Evolutionary conservation across 2,888 invertebrate species (phyloP).

Genomic region (Brenthis hecate): DNA sequence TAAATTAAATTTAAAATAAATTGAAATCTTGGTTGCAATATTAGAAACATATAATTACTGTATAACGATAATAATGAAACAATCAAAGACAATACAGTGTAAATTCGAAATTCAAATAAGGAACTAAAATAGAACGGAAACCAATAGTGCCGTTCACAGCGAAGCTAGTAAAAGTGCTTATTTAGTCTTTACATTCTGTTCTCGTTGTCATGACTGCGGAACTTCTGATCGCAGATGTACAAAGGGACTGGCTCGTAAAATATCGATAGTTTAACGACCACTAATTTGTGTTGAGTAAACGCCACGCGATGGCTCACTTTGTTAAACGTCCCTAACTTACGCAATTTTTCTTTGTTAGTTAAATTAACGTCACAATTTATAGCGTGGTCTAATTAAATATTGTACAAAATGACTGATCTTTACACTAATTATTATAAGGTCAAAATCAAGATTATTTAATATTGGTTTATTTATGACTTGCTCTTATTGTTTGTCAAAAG

Average conservation of each 20-base stretch:
- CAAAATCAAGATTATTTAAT: too few relatives aligned
- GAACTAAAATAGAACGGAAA: neutral
- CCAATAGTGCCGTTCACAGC: conserved; percentile 14
- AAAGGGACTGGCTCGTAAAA: conserved; percentile 37
- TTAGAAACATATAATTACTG: too few relatives aligned
- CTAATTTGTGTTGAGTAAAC: conserved; percentile 29
- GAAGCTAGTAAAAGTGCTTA: conserved; percentile 23
- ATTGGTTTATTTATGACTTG: too few relatives aligned
- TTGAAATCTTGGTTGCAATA: too few relatives aligned
- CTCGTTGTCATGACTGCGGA: conserved; percentile 16
- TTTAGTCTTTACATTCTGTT: conserved; percentile 22
- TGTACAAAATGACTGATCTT: too few relatives aligned
- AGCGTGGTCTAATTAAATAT: neutral
- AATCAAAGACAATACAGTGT: neutral
- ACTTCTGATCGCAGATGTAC: conserved; percentile 29
- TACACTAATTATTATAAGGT: too few relatives aligned
- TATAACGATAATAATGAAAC: too few relatives aligned
- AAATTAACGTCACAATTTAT: conserved; percentile 18
- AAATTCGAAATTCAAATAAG: conserved; percentile 2
- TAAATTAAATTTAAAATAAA: too few relatives aligned
- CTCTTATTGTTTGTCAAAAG: too few relatives aligned
- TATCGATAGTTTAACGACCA: conserved; percentile 38
- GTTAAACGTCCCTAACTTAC: conserved; percentile 23
- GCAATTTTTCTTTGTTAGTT: conserved; percentile 26
- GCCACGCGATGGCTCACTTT: conserved; percentile 30